phyloP scores from a whole-genome alignment of 2,888 invertebrate species.

The Euzophera pinguis region DNA sequence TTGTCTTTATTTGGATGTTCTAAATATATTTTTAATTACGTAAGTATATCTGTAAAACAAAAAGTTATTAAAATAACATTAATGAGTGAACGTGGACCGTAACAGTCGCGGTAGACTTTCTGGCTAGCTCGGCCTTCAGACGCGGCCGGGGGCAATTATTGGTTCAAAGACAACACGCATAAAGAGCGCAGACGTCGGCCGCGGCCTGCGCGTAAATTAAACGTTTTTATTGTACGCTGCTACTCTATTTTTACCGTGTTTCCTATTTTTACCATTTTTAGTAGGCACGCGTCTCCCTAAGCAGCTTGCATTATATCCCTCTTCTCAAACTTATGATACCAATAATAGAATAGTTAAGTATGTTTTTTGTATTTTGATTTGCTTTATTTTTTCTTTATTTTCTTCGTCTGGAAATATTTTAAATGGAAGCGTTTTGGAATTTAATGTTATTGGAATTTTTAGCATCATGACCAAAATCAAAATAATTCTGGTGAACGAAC shows the following conservation, averaged over 20 bases:
- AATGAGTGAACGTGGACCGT: constrained; percentile 13
- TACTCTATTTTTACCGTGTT: constrained; percentile 61
- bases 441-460: no score
- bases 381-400: neutral
- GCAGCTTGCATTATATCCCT: constrained; percentile 53
- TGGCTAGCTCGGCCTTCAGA: constrained; percentile 40
- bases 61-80: constrained; percentile 14
- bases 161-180: constrained; percentile 75
- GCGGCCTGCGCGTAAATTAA: constrained; percentile 71
- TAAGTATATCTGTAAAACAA: constrained; percentile 1
- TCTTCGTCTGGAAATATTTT: no score
- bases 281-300: constrained; percentile 65
- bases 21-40: constrained; percentile 6
- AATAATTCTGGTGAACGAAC: no score
- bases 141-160: constrained; percentile 61
- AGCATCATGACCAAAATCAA: no score
- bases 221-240: constrained; percentile 67
- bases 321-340: constrained; percentile 26
- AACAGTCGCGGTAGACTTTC: neutral
- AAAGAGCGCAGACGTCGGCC: constrained; percentile 74
- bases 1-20: neutral
- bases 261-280: constrained; percentile 66
- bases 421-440: no score
- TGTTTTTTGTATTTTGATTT: neutral
- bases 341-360: constrained; percentile 2